Evolutionary conservation across 2,797 vertebrate species (phyloP).

Genomic region (Delichon dasypus): DNA sequence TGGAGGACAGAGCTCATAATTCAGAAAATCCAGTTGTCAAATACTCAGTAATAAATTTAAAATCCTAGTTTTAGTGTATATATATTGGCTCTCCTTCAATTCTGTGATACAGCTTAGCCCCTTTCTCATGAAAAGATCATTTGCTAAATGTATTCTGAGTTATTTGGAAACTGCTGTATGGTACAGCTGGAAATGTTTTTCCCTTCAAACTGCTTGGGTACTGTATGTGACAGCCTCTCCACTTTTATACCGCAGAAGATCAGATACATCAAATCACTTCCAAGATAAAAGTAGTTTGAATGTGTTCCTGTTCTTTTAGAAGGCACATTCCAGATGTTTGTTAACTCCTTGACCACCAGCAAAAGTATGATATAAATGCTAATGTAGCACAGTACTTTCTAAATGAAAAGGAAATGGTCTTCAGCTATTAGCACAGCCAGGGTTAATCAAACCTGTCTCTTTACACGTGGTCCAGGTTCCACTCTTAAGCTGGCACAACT

Average conservation of each 20-base stretch:
- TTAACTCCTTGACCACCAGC: slow-evolving; percentile 33
- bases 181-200: slow-evolving; percentile 54
- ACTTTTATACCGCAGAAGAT: slow-evolving; percentile 5
- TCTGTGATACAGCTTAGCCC: neutral
- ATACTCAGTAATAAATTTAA: slow-evolving; percentile 8
- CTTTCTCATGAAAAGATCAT: neutral
- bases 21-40: slow-evolving; percentile 15
- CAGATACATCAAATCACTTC: slow-evolving; percentile 23
- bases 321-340: slow-evolving; percentile 15
- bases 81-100: neutral
- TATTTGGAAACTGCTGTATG: neutral
- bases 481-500: slow-evolving; percentile 17
- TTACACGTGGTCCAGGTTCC: neutral
- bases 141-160: neutral
- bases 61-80: neutral
- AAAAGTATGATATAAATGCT: neutral
- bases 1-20: neutral
- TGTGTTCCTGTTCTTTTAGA: slow-evolving; percentile 23
- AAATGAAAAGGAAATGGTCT: neutral
- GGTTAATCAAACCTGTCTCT: neutral
- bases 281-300: slow-evolving; percentile 30
- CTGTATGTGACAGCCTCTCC: slow-evolving; percentile 34
- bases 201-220: slow-evolving; percentile 6
- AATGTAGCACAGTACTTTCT: neutral
- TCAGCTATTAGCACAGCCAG: neutral